Evolutionary conservation across 2,797 vertebrate species (phyloP).

Genomic region (Manis javanica): DNA sequence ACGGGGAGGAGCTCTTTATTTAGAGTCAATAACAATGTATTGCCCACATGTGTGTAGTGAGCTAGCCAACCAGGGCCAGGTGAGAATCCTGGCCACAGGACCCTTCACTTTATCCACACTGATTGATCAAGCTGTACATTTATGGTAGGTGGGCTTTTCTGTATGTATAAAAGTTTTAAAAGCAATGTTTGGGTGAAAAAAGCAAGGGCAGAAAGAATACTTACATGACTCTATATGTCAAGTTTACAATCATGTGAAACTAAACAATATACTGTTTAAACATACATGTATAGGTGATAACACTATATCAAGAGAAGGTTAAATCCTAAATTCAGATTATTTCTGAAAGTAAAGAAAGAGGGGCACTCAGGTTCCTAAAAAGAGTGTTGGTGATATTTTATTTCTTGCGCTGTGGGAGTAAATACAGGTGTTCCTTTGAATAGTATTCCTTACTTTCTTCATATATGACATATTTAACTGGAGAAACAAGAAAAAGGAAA

Average conservation of each 20-base stretch:
- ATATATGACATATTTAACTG: neutral
- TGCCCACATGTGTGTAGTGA: too few relatives aligned
- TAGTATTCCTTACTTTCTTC: neutral
- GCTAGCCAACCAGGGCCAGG: too few relatives aligned
- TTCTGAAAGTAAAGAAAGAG: neutral
- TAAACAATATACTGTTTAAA: neutral
- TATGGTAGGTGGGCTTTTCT: neutral
- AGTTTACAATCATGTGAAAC: neutral
- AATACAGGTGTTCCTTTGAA: neutral
- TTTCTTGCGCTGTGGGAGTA: neutral
- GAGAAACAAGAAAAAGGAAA: neutral
- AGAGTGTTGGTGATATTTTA: neutral
- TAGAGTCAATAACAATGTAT: too few relatives aligned
- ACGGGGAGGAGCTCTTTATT: too few relatives aligned
- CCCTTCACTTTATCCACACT: too few relatives aligned
- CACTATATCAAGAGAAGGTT: neutral
- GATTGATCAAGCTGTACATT: neutral
- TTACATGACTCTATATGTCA: neutral
- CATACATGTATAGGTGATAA: neutral
- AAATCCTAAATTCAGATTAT: neutral
- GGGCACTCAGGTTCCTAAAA: neutral
- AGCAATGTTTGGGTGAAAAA: neutral
- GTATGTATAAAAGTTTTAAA: neutral
- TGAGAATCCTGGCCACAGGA: too few relatives aligned
- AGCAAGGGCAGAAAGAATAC: neutral